Base-by-base conservation (phyloP, 2,797 vertebrate genomes). In the Neopelma chrysocephalum region DNA sequence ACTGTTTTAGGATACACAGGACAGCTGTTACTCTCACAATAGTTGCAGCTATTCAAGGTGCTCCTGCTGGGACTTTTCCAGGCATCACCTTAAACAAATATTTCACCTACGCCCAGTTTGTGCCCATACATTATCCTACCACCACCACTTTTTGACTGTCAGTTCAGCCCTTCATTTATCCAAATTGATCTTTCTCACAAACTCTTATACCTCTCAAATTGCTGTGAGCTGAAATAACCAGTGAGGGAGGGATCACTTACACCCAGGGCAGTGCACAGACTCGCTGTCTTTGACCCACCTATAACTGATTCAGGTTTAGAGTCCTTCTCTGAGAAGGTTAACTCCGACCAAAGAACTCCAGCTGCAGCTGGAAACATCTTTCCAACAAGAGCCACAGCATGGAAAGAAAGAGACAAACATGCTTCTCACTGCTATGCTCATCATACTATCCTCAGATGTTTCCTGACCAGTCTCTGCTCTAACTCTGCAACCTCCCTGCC, bases 61-160 rank as follows among this genome's bases (percentile, higher is more conserved):
- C 3, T 53, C 26, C 72, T 42, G 4, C 36, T 65, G 34, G 42
- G 10, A 38, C 50, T 88, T 86, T 61, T 86, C 14, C 27, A 47
- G 25, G 10, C 27, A 53, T 57, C 21, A 18, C 13, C 11, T 53
- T 58, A 31, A 89, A 53, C 10, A 77, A 21, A 19, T 34, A 3
- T 16, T 7, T 42, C 43, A 62, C 20, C 12, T 51, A 4, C 6
- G 65, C 29, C 40, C 42, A 53, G 23, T 8, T 61, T n/a, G 17
- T 76, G 15, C 34, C 34, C 9, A 40, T 6, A 19, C 12, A 12
- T 19, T 29, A 50, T 23, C 1, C 0, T 5, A 23, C 6, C 7
- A 27, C 14, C 4, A 34, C 25, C 15, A 27, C 22, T 76, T 65
- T 23, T 57, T 43, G 47, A 11, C 25, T 53, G 29, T 38, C 42